Base-by-base conservation (phyloP, 2,888 invertebrate species). In the Orthosia gracilis region DNA sequence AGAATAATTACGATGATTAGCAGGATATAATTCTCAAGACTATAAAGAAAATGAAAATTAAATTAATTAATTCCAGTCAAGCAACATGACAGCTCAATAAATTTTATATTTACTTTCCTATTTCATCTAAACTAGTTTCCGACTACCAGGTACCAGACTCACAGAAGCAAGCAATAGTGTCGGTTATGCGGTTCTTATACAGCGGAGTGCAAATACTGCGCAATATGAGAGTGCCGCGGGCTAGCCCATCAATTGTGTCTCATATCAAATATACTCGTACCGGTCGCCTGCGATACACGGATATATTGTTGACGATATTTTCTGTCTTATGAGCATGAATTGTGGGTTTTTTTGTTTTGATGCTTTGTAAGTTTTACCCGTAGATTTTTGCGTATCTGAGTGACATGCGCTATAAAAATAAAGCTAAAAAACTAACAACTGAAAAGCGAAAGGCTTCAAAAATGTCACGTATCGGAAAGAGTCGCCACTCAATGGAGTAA, bases 191-290 rank as follows among this genome's bases (percentile, higher is more conserved):
- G 62, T 59, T 68, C 80, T 68, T 75, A 61, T 12, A 71, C 26
- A 26, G 61, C 59, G 61, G 47, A 11, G 75, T 54, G 83, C 83
- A 84, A 84, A 84, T 63, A 84, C 69, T 45, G 69, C 69, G 73
- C 83, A 57, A 57, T 84, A 84, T 80, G 73, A 79, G 76, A 54
- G 64, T 13, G 67, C 84, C 72, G 58, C 74, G 65, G 73, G 84
- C 76, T 40, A 23, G 52, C 62, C 79, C 72, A 71, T 77, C 84
- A 80, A 77, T 82, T 80, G 72, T 74, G 45, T 69, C 76, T 52
- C 73, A 67, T 75, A 70, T 84, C 77, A 84, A 84, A 84, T 84
- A 84, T 77, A n/a, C n/a, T n/a, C n/a, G n/a, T n/a, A 78, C n/a
- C 76, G 72, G 64, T 49, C 55, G 61, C 49, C 40, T 55, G 54